Conservation (phyloP, 2,888 invertebrate species). For the Agrilus cyanescens region DNA sequence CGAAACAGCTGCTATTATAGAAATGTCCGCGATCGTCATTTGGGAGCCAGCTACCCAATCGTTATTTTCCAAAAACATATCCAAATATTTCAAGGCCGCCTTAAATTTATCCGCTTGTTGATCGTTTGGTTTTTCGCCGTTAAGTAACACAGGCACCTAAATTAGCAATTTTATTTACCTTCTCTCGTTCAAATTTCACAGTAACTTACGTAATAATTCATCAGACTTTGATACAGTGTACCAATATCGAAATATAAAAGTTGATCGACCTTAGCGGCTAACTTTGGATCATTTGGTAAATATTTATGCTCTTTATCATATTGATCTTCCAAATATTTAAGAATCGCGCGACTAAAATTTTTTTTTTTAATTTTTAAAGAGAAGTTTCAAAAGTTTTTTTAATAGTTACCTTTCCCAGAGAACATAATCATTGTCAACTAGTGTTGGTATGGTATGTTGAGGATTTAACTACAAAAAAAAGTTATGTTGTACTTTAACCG, state of each 20-base stretch:
- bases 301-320: slow-evolving; percentile 52
- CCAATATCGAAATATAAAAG: slow-evolving; percentile 50
- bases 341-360: slow-evolving; percentile 50
- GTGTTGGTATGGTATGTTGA: slow-evolving; percentile 59
- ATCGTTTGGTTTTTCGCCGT: slow-evolving; percentile 16
- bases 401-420: slow-evolving; percentile 55
- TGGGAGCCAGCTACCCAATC: slow-evolving; percentile 55
- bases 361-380: neutral
- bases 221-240: slow-evolving; percentile 42
- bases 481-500: too few species aligned
- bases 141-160: slow-evolving; percentile 22
- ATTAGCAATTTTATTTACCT: neutral
- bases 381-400: neutral
- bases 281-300: slow-evolving; percentile 52
- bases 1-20: slow-evolving; percentile 47
- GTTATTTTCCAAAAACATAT: slow-evolving; percentile 45
- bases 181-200: neutral
- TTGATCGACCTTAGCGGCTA: slow-evolving; percentile 49
- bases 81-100: slow-evolving; percentile 46
- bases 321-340: slow-evolving; percentile 51
- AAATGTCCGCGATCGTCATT: slow-evolving; percentile 59
- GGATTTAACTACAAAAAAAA: slow-evolving; percentile 49
- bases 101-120: slow-evolving; percentile 37
- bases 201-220: slow-evolving; percentile 45
- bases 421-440: slow-evolving; percentile 58